phyloP scores from a whole-genome alignment of 2,113 vertebrate species.

The Entelurus aequoreus region DNA sequence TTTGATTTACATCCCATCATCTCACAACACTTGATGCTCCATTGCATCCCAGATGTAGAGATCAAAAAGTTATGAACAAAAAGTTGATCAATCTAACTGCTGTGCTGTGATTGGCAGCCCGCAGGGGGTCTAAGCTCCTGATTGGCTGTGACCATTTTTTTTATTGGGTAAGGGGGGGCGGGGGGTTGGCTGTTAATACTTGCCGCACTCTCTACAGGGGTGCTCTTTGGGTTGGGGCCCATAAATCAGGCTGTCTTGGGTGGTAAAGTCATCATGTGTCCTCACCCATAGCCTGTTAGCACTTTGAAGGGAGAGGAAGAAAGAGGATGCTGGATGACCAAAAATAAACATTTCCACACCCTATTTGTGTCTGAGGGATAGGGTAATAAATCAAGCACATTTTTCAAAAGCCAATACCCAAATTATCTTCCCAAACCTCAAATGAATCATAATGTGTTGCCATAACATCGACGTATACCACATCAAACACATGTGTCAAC shows the following conservation, averaged over 20 bases:
- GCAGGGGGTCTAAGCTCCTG: constrained; percentile 58
- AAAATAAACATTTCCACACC: neutral
- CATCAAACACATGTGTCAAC: no score
- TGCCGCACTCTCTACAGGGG: constrained; percentile 70
- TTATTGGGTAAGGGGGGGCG: constrained; percentile 28
- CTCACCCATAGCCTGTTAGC: constrained; percentile 65
- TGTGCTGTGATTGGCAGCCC: constrained; percentile 60
- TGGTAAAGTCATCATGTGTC: constrained; percentile 76
- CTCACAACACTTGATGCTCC: constrained; percentile 12
- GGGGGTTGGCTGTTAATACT: constrained; percentile 68
- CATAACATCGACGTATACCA: no score
- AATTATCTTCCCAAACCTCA: no score
- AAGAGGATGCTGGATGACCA: constrained; percentile 18
- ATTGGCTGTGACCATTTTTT: constrained; percentile 67
- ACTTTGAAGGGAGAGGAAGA: constrained; percentile 36
- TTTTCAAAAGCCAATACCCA: no score
- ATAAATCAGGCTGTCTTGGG: constrained; percentile 76
- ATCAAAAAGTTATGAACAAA: constrained; percentile 25
- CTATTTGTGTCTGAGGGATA: neutral
- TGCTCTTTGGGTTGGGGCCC: constrained; percentile 70
- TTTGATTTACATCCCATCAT: constrained; percentile 17
- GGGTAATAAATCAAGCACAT: neutral
- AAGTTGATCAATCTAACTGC: constrained; percentile 22
- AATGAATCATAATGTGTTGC: no score
- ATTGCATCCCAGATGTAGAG: constrained; percentile 19